These are phyloP conservation scores for Apocheima hispidaria DNA, from an alignment of 2,888 invertebrate species.

Conservation along the genomic window DNA sequence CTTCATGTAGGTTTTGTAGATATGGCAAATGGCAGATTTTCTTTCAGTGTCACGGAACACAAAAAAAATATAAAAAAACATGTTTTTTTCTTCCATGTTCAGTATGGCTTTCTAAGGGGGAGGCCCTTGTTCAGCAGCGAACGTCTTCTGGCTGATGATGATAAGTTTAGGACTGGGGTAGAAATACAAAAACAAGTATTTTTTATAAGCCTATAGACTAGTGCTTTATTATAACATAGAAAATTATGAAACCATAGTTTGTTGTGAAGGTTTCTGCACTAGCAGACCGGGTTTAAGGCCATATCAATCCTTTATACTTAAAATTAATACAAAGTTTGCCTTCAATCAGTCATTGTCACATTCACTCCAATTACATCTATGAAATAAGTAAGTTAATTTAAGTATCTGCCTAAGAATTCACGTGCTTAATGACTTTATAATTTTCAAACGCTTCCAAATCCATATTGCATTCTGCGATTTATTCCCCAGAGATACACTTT, in stretches of 20 bases:
- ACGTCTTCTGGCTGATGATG: too few species aligned
- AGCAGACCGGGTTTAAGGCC: not conserved
- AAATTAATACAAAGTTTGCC: conserved; percentile 12
- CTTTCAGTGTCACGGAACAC: too few species aligned
- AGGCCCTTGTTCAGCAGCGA: too few species aligned
- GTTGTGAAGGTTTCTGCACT: not conserved
- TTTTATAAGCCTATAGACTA: conserved; percentile 34
- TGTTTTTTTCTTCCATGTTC: too few species aligned
- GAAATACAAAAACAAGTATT: not conserved
- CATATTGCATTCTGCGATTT: too few species aligned
- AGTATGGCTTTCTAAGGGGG: too few species aligned
- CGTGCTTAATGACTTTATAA: not conserved
- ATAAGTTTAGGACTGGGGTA: too few species aligned
- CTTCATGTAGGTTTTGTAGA: too few species aligned
- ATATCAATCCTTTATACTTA: conserved; percentile 1
- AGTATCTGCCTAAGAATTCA: not conserved
- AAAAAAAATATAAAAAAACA: too few species aligned
- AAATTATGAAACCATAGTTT: not conserved
- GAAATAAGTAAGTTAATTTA: not conserved
- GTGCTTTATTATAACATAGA: conserved; percentile 23
- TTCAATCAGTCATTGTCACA: conserved; percentile 29
- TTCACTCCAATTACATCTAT: not conserved
- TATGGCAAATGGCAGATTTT: too few species aligned
- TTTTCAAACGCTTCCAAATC: too few species aligned
- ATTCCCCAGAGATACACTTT: too few species aligned